Conservation (phyloP, 1,140 invertebrate species). For the Drosophila repletoides region DNA sequence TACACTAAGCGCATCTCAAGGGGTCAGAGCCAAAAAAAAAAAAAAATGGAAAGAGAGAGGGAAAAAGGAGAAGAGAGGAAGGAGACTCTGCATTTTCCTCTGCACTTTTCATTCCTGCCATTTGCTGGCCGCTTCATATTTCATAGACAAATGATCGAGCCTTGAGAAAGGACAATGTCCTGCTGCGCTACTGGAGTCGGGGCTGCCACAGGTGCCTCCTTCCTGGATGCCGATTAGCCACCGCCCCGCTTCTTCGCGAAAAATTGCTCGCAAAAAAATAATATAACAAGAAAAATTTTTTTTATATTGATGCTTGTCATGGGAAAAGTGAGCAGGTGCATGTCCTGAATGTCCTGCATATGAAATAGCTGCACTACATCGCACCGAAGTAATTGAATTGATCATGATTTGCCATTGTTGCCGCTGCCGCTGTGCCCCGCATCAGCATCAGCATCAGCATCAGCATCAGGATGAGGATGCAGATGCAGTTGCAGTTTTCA, state of each 20-base stretch:
- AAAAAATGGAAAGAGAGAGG: no score
- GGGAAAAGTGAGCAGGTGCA: slow-evolving; percentile 69
- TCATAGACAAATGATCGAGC: slow-evolving; percentile 48
- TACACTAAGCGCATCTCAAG: slow-evolving; percentile 63
- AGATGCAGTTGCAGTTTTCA: slow-evolving; percentile 50
- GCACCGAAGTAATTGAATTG: slow-evolving; percentile 72
- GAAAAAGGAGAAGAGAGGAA: not conserved
- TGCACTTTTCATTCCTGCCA: slow-evolving; percentile 23
- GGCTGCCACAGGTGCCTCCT: slow-evolving; percentile 23
- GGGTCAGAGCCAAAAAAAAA: slow-evolving; percentile 9
- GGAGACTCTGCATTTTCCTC: not conserved
- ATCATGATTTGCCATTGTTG: slow-evolving; percentile 74
- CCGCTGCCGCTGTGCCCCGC: slow-evolving; percentile 25
- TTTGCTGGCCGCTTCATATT: slow-evolving; percentile 65
- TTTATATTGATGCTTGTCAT: slow-evolving; percentile 44
- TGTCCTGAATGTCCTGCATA: slow-evolving; percentile 23
- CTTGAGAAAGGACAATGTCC: slow-evolving; percentile 53
- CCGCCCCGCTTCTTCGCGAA: slow-evolving; percentile 5
- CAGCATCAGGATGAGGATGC: slow-evolving; percentile 38
- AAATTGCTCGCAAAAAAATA: slow-evolving; percentile 22
- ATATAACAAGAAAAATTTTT: not conserved
- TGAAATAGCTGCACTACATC: slow-evolving; percentile 42
- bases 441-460: not conserved
- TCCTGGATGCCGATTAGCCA: slow-evolving; percentile 24
- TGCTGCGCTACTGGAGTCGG: slow-evolving; percentile 56